phyloP scores from a whole-genome alignment of 2,888 invertebrate genomes.

The Scaptomyza tumidula region DNA sequence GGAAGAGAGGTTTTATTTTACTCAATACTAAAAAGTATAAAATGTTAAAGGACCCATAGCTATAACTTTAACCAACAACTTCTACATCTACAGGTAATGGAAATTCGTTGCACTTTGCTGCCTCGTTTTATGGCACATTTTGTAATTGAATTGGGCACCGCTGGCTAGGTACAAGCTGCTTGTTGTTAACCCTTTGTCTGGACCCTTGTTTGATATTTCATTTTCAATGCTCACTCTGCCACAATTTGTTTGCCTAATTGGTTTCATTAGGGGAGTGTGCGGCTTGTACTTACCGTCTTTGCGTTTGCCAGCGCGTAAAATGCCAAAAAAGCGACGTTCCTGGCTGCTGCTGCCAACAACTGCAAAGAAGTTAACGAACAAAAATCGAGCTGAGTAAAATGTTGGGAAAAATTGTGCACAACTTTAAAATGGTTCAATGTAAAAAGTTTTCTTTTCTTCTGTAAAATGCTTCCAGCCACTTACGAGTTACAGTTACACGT shows the following conservation, averaged over 20 bases:
- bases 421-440: slow-evolving; percentile 50
- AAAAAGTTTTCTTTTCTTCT: slow-evolving; percentile 47
- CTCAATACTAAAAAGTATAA: no score
- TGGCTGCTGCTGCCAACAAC: slow-evolving; percentile 36
- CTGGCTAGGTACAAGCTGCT: slow-evolving; percentile 6
- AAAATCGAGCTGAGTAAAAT: slow-evolving; percentile 10
- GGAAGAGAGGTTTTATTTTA: no score
- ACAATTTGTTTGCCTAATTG: slow-evolving; percentile 70
- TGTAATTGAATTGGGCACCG: slow-evolving; percentile 60
- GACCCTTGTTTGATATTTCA: slow-evolving; percentile 66
- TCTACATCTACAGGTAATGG: slow-evolving; percentile 17
- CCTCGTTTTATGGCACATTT: slow-evolving; percentile 29
- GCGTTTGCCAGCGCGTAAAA: slow-evolving; percentile 63
- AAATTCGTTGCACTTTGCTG: slow-evolving; percentile 13
- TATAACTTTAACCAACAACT: no score
- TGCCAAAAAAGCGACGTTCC: slow-evolving; percentile 71
- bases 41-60: no score
- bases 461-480: slow-evolving; percentile 36
- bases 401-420: slow-evolving; percentile 26
- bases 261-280: slow-evolving; percentile 66
- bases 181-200: slow-evolving; percentile 73
- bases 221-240: slow-evolving; percentile 39
- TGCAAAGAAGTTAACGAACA: slow-evolving; percentile 28
- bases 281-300: slow-evolving; percentile 61
- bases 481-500: slow-evolving; percentile 68